A percentile compares a stretch with the other conserved stretches of the same genome.
Conservation (phyloP, 2,113 vertebrate species). For the Proteles cristata region DNA sequence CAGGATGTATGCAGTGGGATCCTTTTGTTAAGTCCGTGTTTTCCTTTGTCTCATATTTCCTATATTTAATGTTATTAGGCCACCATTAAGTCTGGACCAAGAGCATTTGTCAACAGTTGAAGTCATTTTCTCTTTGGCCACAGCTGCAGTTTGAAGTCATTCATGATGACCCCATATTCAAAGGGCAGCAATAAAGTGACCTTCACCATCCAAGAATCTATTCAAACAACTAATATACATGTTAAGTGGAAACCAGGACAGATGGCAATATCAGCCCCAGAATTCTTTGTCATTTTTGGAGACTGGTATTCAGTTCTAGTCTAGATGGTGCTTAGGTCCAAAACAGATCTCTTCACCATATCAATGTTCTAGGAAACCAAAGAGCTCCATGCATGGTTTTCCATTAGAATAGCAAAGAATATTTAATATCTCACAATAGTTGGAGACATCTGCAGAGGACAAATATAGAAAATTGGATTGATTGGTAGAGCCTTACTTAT, state of each 20-base stretch:
- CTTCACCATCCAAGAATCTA: slow-evolving; percentile 63
- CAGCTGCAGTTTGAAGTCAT: slow-evolving; percentile 71
- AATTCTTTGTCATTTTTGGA: slow-evolving; percentile 13
- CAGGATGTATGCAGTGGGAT: not conserved
- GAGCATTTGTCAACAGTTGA: slow-evolving; percentile 71
- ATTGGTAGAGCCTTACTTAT: not conserved
- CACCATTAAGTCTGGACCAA: slow-evolving; percentile 62
- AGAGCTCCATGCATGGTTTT: not conserved
- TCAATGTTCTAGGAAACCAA: not conserved
- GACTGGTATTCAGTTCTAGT: not conserved
- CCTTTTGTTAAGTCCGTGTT: slow-evolving; percentile 23
- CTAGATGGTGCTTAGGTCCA: not conserved
- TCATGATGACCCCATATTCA: slow-evolving; percentile 55
- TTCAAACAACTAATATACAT: slow-evolving; percentile 77
- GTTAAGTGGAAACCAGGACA: slow-evolving; percentile 64
- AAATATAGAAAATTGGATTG: not conserved
- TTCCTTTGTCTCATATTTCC: slow-evolving; percentile 57
- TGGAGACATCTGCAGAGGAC: not conserved
- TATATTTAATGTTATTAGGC: slow-evolving; percentile 68
- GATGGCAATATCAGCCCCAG: slow-evolving; percentile 46
- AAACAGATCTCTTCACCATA: not conserved
- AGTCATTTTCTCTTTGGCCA: slow-evolving; percentile 72
- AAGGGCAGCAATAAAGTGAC: slow-evolving; percentile 69
- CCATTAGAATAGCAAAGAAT: not conserved
- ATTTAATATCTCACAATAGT: not conserved